Conservation (phyloP, 2,888 invertebrate genomes). For the Noctua fimbriata region DNA sequence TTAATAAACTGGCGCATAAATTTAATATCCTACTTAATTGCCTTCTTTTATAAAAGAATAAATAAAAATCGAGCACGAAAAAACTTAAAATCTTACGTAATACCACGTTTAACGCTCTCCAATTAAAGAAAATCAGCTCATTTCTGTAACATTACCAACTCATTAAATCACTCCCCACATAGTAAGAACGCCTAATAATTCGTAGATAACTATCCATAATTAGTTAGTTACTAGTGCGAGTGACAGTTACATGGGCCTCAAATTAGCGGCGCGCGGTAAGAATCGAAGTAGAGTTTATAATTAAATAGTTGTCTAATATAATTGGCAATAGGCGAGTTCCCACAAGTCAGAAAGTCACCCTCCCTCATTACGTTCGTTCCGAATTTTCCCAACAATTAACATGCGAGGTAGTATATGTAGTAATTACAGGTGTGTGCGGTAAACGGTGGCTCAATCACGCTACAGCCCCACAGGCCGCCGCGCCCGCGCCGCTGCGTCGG, state of each 20-base stretch:
- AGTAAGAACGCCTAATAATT: conserved; percentile 77
- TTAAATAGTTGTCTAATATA: conserved; percentile 89
- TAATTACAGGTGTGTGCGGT: conserved; percentile 82
- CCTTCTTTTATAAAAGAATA: conserved; percentile 4
- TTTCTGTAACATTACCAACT: conserved; percentile 72
- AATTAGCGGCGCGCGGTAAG: conserved; percentile 75
- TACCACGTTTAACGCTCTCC: conserved; percentile 53
- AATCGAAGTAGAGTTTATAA: conserved; percentile 80
- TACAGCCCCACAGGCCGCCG: conserved; percentile 48
- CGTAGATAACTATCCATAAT: conserved; percentile 80
- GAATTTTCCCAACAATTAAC: conserved; percentile 88
- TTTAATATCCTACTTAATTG: no score
- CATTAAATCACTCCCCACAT: conserved; percentile 77
- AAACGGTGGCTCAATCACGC: conserved; percentile 81
- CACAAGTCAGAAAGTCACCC: conserved; percentile 88
- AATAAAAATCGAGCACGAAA: conserved; percentile 22
- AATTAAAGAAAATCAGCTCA: conserved; percentile 74
- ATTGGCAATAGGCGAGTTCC: conserved; percentile 89
- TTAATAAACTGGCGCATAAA: neutral
- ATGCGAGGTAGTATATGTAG: conserved; percentile 74
- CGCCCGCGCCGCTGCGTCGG: neutral
- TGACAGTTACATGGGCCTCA: conserved; percentile 73
- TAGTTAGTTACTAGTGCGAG: conserved; percentile 70
- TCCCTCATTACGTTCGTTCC: conserved; percentile 78
- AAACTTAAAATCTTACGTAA: conserved; percentile 2